Evolutionary conservation across 2,797 vertebrate species (phyloP).

Genomic region (Pangasius larnaudii): DNA sequence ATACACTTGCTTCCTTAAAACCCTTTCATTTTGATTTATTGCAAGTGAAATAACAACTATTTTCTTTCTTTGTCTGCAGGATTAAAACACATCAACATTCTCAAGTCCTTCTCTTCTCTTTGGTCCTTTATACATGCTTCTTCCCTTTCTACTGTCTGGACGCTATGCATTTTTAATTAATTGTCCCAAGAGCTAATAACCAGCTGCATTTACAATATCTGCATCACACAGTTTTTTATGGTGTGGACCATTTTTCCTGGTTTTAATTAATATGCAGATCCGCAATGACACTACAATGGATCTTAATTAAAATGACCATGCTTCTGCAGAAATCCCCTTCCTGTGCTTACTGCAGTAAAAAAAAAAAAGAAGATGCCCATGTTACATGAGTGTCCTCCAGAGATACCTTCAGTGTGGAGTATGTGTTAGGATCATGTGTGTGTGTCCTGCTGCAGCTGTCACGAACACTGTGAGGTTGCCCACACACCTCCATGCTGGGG

Average conservation of each 20-base stretch:
- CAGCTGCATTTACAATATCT: constrained; percentile 24
- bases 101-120: neutral
- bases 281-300: constrained; percentile 21
- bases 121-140: neutral
- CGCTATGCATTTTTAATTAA: constrained; percentile 33
- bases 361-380: neutral
- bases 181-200: constrained; percentile 16
- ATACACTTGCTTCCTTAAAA: neutral
- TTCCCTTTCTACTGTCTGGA: neutral
- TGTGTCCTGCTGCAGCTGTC: constrained; percentile 39
- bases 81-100: neutral
- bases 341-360: constrained; percentile 17
- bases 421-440: constrained; percentile 8
- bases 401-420: constrained; percentile 3
- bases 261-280: constrained; percentile 39
- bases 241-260: neutral
- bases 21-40: neutral
- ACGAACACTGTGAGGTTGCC: constrained; percentile 27
- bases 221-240: constrained; percentile 15
- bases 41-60: neutral
- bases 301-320: constrained; percentile 42
- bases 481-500: constrained; percentile 23
- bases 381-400: constrained; percentile 9
- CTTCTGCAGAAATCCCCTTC: neutral
- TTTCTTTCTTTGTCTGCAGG: neutral